Percentiles rank a stretch among this genome's conserved stretches.
Conservation (phyloP, 2,113 vertebrate genomes). For the Gulo gulo region DNA sequence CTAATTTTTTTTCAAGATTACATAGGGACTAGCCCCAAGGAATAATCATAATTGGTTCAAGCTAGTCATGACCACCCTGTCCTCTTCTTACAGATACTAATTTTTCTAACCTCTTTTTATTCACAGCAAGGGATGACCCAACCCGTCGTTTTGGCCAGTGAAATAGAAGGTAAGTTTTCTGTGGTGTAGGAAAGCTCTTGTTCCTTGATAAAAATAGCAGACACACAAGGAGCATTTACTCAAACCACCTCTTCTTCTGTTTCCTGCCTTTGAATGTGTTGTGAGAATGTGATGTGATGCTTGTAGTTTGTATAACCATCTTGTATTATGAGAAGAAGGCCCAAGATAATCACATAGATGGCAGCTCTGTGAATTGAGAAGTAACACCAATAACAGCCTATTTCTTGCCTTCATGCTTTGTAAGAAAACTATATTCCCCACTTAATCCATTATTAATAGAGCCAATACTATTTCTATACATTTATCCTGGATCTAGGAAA, state of each 20-base stretch:
- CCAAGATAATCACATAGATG: neutral
- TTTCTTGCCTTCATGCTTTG: neutral
- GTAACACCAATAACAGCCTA: neutral
- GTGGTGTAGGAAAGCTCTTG: neutral
- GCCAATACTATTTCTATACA: neutral
- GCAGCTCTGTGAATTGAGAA: neutral
- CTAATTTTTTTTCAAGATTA: neutral
- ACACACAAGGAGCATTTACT: neutral
- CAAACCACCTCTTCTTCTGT: neutral
- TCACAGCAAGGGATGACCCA: neutral
- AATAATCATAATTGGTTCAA: neutral
- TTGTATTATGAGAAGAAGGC: neutral
- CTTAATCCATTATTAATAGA: neutral
- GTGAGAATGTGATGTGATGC: neutral
- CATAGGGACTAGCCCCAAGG: neutral
- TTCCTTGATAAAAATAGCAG: neutral
- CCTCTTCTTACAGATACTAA: neutral
- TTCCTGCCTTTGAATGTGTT: neutral
- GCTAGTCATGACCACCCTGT: neutral
- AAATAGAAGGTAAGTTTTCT: neutral
- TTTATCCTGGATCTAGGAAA: neutral
- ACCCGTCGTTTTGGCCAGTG: neutral
- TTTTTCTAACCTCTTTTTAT: neutral
- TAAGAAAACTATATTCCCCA: neutral
- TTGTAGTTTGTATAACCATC: neutral